These are phyloP conservation scores for Eumacrocentrus americanus DNA, from an alignment of 2,888 invertebrate genomes.

Conservation along the genomic window DNA sequence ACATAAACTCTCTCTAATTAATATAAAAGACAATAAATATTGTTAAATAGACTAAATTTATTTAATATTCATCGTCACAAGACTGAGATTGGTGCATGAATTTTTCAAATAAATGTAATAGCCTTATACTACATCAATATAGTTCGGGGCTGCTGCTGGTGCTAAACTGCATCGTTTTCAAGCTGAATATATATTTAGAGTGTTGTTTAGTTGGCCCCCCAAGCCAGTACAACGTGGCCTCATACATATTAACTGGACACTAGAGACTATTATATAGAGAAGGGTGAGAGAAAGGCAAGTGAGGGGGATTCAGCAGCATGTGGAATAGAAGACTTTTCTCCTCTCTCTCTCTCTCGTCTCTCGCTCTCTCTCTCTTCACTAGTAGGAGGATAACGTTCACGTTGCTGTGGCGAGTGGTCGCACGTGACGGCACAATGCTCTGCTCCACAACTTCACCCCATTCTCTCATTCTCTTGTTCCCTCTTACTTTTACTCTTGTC, in stretches of 20 bases:
- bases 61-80: too few species aligned
- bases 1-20: too few species aligned
- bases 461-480: conserved; percentile 25
- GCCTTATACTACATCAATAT: too few species aligned
- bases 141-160: neutral
- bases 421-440: conserved; percentile 58
- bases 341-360: too few species aligned
- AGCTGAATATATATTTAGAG: neutral
- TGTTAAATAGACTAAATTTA: too few species aligned
- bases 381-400: conserved; percentile 46
- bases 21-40: too few species aligned
- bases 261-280: conserved; percentile 23
- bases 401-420: conserved; percentile 53
- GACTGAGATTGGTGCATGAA: too few species aligned
- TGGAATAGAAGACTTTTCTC: conserved; percentile 12
- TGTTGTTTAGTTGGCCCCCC: neutral
- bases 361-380: too few species aligned
- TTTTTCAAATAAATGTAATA: too few species aligned
- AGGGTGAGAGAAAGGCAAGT: neutral
- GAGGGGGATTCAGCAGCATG: conserved; percentile 1
- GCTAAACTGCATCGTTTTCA: neutral
- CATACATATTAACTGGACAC: conserved; percentile 11
- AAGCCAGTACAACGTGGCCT: conserved; percentile 4
- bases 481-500: neutral
- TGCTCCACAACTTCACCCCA: conserved; percentile 50